Evolutionary conservation across 2,113 vertebrate species (phyloP).

Genomic region (Epinephelus fuscoguttatus): DNA sequence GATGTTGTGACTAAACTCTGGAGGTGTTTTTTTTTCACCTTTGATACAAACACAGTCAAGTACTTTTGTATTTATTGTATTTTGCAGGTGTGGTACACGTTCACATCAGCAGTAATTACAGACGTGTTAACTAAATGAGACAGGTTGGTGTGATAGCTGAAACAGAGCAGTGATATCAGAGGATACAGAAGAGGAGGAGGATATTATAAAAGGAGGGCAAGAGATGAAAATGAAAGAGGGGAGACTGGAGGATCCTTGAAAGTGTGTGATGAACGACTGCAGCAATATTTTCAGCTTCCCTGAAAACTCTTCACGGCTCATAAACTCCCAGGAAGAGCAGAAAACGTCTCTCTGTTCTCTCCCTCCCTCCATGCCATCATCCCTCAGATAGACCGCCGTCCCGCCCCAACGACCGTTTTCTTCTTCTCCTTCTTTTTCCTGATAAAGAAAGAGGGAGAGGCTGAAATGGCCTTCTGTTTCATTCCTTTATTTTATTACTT

Average conservation of each 20-base stretch:
- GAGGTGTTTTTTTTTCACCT: too few species aligned
- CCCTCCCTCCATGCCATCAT: slow-evolving; percentile 39
- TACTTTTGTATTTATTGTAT: too few species aligned
- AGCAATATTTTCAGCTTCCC: slow-evolving; percentile 46
- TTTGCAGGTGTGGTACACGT: too few species aligned
- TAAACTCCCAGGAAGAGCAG: slow-evolving; percentile 51
- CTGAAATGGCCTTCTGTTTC: slow-evolving; percentile 54
- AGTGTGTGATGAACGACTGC: slow-evolving; percentile 62
- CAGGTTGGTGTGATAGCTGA: background rate
- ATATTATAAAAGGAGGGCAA: background rate
- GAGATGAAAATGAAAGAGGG: slow-evolving; percentile 25
- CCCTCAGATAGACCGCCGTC: slow-evolving; percentile 20
- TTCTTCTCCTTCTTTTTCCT: background rate
- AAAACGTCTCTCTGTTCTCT: slow-evolving; percentile 47
- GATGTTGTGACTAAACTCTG: too few species aligned
- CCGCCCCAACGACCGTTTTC: background rate
- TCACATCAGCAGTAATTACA: too few species aligned
- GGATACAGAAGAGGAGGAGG: background rate
- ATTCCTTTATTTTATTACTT: slow-evolving; percentile 68
- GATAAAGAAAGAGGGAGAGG: slow-evolving; percentile 17
- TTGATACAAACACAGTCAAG: too few species aligned
- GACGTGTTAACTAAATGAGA: too few species aligned
- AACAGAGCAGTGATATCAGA: background rate
- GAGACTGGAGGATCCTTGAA: slow-evolving; percentile 53
- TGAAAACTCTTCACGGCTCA: slow-evolving; percentile 62